Conservation (phyloP, 1,140 invertebrate species). For the Brachionus calyciflorus region DNA sequence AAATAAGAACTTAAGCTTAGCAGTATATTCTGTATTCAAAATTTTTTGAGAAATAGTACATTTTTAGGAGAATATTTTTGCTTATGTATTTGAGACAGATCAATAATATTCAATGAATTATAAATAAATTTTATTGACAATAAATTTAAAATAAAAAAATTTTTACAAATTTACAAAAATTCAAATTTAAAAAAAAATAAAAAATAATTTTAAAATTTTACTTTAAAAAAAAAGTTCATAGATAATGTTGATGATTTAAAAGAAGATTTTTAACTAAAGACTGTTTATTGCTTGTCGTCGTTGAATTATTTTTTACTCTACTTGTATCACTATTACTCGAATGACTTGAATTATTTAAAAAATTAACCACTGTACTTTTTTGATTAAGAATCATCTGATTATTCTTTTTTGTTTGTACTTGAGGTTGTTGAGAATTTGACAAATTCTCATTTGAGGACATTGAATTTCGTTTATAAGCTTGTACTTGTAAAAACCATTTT, state of each 20-base stretch:
- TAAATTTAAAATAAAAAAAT: background rate
- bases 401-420: background rate
- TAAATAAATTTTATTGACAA: no score
- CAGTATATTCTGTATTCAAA: no score
- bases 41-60: no score
- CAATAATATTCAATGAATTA: no score
- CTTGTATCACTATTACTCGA: background rate
- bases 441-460: constrained; percentile 32
- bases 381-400: background rate
- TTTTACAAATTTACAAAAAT: constrained; percentile 36
- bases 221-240: constrained; percentile 25
- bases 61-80: no score
- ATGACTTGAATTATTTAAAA: constrained; percentile 4
- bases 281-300: background rate
- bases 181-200: constrained; percentile 15
- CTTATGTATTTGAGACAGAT: no score
- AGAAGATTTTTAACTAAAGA: constrained; percentile 15
- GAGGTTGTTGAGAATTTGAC: background rate
- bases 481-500: constrained; percentile 26
- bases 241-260: constrained; percentile 28
- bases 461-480: constrained; percentile 7
- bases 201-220: background rate
- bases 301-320: background rate
- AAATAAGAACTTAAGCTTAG: no score
- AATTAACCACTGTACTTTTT: background rate